Base-by-base conservation (phyloP, 1,140 invertebrate genomes). In the Calosoma granatense region DNA sequence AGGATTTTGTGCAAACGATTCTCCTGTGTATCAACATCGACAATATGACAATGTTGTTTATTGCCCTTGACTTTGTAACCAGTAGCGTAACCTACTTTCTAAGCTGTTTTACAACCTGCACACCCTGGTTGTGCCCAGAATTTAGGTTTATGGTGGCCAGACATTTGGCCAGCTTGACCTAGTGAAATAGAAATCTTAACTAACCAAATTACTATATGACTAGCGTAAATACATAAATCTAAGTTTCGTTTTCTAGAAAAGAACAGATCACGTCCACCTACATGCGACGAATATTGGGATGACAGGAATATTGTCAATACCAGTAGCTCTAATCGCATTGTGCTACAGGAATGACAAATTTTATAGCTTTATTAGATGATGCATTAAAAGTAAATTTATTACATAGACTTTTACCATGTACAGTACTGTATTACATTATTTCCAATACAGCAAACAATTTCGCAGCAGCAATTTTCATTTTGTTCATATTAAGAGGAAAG, bases 51-150 rank as follows among this genome's bases (percentile, higher is more conserved):
- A 6, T 12, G 15, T 9, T 3, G 17, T 47, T 47, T 47, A 47
- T 47, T 47, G 41, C 41, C 41, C 41, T 47, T 47, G 41, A 47
- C 41, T 47, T 47, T 47, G 41, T 47, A 17, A 47, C 41, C 41
- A 17, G 41, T 47, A 47, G 41, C 41, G 17, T 47, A 47, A 47
- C 41, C 41, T 47, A 47, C 41, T 47, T 47, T 47, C 41, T 47
- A 47, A 47, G 41, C 41, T 12, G 15, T 17, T 47, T 47, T 47
- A 47, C 41, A 47, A 47, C 41, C 41, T 47, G 41, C 6, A 12
- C 3, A 47, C 6, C 41, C 41, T 6, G 4, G 41, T 47, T 47
- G 41, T 47, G 17, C 15, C 15, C 6, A 47, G 17, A 47, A 47
- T 47, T 47, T 47, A 17, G 41, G 41, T 47, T 47, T 47, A 47